These are phyloP conservation scores for Uropetala carovei DNA, from an alignment of 2,888 invertebrate species.

Conservation along the genomic window DNA sequence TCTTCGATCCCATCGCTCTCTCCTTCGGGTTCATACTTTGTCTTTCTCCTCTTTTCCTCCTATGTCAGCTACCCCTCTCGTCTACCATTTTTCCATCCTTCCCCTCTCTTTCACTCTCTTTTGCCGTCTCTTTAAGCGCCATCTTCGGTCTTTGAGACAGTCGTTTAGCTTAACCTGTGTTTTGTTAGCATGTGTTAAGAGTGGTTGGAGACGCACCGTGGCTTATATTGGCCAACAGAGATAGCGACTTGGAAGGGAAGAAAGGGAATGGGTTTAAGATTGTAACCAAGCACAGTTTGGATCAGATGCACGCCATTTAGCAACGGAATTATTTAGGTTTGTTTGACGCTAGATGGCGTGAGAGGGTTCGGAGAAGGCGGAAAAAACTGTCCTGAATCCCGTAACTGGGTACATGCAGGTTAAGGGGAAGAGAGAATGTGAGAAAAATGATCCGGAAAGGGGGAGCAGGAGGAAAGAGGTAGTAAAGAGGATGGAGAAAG, in stretches of 20 bases:
- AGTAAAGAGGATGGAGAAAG: too few species aligned
- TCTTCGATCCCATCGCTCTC: not conserved
- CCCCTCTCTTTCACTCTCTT: not conserved
- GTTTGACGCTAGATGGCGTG: not conserved
- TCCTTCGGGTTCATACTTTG: not conserved
- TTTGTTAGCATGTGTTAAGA: not conserved
- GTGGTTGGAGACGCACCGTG: not conserved
- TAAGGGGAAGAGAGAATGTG: not conserved
- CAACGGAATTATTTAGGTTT: not conserved
- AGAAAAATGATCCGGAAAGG: not conserved
- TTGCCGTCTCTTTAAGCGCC: too few species aligned
- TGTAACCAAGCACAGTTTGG: not conserved
- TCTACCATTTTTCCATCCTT: not conserved
- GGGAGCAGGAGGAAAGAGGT: too few species aligned
- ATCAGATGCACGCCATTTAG: conserved; percentile 1
- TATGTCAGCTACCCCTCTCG: not conserved
- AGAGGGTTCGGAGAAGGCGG: not conserved
- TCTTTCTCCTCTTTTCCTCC: not conserved
- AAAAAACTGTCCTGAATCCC: not conserved
- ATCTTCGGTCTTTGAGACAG: not conserved
- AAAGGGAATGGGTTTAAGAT: not conserved
- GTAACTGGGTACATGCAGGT: not conserved
- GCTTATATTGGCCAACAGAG: not conserved
- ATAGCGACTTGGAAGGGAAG: not conserved
- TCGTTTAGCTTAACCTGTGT: not conserved